Evolutionary conservation across 2,888 invertebrate species (phyloP).

Genomic region (Ornithoptera priamus): DNA sequence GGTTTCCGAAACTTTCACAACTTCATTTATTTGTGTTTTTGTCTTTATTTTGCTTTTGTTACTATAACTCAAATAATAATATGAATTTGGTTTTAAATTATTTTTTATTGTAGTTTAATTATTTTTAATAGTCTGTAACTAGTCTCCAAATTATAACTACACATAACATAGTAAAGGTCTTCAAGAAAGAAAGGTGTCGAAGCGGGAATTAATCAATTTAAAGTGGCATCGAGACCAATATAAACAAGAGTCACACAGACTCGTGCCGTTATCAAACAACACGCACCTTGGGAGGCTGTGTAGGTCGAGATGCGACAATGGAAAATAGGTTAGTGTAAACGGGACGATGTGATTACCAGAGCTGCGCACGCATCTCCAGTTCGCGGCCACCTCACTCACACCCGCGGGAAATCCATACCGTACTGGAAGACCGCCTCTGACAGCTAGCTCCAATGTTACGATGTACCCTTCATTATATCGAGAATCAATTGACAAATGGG

Average conservation of each 20-base stretch:
- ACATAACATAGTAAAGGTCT: background rate
- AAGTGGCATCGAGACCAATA: slow-evolving; percentile 74
- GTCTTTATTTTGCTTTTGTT: background rate
- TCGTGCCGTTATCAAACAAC: slow-evolving; percentile 68
- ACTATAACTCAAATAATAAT: no score
- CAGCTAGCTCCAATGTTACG: slow-evolving; percentile 70
- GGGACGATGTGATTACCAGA: slow-evolving; percentile 58
- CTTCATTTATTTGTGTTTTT: background rate
- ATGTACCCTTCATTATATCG: slow-evolving; percentile 77
- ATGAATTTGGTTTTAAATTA: background rate
- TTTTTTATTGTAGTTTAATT: background rate
- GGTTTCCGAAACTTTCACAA: slow-evolving; percentile 8
- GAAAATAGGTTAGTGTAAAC: slow-evolving; percentile 42
- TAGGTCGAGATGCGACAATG: slow-evolving; percentile 42
- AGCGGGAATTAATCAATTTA: slow-evolving; percentile 74
- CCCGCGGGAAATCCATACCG: slow-evolving; percentile 61
- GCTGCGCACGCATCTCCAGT: slow-evolving; percentile 57
- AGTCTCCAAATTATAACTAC: background rate
- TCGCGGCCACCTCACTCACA: slow-evolving; percentile 52
- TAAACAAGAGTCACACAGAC: slow-evolving; percentile 68
- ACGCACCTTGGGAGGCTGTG: slow-evolving; percentile 67
- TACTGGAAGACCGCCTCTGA: slow-evolving; percentile 69
- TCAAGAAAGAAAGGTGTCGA: slow-evolving; percentile 57
- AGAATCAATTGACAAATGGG: slow-evolving; percentile 78
- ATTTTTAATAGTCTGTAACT: no score